Conservation (phyloP, 2,113 vertebrate genomes). For the Anseranas semipalmata region DNA sequence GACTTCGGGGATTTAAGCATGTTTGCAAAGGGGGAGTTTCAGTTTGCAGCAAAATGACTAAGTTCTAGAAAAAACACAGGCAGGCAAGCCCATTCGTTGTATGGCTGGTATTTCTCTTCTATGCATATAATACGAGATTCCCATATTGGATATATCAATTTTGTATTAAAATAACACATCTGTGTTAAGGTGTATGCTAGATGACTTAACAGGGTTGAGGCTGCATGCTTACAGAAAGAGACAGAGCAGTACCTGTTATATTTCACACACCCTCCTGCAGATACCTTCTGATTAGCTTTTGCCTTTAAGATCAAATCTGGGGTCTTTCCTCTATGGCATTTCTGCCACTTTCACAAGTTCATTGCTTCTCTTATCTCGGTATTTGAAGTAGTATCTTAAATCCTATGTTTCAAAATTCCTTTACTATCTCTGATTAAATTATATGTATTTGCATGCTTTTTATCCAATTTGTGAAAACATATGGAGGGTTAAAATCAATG, state of each 20-base stretch:
- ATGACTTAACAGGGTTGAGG: background rate
- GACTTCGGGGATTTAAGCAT: background rate
- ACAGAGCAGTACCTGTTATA: accelerated
- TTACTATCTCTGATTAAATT: background rate
- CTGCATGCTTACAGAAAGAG: background rate
- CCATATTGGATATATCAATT: background rate
- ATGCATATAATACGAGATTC: background rate
- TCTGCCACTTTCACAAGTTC: background rate
- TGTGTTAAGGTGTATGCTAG: background rate
- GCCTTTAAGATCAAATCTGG: background rate
- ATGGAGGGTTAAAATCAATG: background rate
- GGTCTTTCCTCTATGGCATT: background rate
- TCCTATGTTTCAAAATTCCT: too few species aligned
- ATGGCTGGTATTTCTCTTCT: background rate
- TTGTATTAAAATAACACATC: background rate
- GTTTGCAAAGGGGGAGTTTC: background rate
- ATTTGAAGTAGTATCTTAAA: too few species aligned
- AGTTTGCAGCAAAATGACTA: background rate
- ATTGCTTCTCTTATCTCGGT: background rate
- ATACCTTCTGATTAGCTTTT: background rate
- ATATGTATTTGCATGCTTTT: background rate
- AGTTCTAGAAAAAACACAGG: background rate
- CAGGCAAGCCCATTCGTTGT: background rate
- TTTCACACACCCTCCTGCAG: background rate
- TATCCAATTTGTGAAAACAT: background rate